These are phyloP conservation scores for Gymnodraco acuticeps DNA, from an alignment of 2,797 vertebrate species.

Conservation along the genomic window DNA sequence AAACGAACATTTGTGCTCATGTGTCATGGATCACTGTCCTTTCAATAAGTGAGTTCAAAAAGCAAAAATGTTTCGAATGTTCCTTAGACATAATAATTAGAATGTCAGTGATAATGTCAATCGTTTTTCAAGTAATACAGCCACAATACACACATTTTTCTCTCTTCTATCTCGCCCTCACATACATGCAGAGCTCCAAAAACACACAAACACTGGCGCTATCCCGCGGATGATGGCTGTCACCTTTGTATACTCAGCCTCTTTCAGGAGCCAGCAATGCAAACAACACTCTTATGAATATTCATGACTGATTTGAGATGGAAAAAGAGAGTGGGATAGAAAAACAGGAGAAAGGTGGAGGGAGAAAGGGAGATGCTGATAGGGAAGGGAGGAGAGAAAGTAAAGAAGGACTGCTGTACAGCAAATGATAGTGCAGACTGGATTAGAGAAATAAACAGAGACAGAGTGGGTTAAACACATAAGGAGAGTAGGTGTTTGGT, in stretches of 20 bases:
- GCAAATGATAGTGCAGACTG: constrained; percentile 56
- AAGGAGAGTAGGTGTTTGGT: constrained; percentile 7
- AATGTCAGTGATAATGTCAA: constrained; percentile 48
- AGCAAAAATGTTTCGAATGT: constrained; percentile 30
- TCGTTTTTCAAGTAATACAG: constrained; percentile 35
- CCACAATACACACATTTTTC: constrained; percentile 25
- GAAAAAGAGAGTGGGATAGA: constrained; percentile 20
- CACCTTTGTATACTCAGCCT: constrained; percentile 79
- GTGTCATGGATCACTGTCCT: constrained; percentile 44
- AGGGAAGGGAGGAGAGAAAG: constrained; percentile 47
- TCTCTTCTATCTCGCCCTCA: constrained; percentile 37
- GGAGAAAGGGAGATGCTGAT: constrained; percentile 49
- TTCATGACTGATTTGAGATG: constrained; percentile 63
- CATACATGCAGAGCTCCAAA: constrained; percentile 28
- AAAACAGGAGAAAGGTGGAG: constrained; percentile 25
- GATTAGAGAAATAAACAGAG: constrained; percentile 67
- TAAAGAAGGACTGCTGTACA: constrained; percentile 35
- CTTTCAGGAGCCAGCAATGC: constrained; percentile 76
- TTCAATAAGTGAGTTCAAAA: constrained; percentile 40
- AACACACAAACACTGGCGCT: constrained; percentile 66
- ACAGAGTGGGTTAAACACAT: constrained; percentile 42
- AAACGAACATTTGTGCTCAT: constrained; percentile 3
- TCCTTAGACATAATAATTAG: constrained; percentile 45
- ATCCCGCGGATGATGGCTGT: constrained; percentile 77
- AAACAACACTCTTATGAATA: constrained; percentile 78